Evolutionary conservation across 2,888 invertebrate species (phyloP).

Genomic region (Artemia sinica): DNA sequence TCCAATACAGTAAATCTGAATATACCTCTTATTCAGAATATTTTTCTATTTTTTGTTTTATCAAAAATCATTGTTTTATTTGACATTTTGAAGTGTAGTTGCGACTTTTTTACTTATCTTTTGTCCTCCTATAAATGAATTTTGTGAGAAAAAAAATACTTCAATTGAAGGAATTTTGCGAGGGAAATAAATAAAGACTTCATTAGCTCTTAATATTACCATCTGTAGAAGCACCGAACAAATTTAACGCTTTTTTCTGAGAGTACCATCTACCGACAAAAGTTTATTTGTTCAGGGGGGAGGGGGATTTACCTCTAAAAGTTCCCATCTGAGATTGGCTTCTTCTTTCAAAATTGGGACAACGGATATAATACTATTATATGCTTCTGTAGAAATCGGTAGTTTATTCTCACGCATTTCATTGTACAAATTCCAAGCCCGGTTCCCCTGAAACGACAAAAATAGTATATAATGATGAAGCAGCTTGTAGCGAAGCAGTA

Average conservation of each 20-base stretch:
- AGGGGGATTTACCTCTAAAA: conserved; percentile 33
- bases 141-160: too few species aligned
- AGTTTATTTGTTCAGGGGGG: not conserved
- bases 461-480: too few species aligned
- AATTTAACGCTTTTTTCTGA: not conserved
- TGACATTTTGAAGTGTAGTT: too few species aligned
- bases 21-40: too few species aligned
- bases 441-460: conserved; percentile 24
- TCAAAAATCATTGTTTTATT: too few species aligned
- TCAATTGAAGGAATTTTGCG: not conserved
- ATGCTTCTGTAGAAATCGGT: conserved; percentile 45
- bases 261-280: too few species aligned
- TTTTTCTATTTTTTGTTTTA: too few species aligned
- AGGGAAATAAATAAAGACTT: conserved; percentile 18
- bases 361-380: conserved; percentile 47
- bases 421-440: conserved; percentile 29
- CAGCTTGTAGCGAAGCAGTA: too few species aligned
- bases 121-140: too few species aligned
- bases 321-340: conserved; percentile 43
- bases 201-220: not conserved
- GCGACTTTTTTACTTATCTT: too few species aligned
- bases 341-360: conserved; percentile 47
- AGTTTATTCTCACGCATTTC: conserved; percentile 41
- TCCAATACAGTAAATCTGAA: too few species aligned
- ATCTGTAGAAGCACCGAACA: not conserved